Conservation (phyloP, 2,888 invertebrate species). For the Melieria crassipennis region DNA sequence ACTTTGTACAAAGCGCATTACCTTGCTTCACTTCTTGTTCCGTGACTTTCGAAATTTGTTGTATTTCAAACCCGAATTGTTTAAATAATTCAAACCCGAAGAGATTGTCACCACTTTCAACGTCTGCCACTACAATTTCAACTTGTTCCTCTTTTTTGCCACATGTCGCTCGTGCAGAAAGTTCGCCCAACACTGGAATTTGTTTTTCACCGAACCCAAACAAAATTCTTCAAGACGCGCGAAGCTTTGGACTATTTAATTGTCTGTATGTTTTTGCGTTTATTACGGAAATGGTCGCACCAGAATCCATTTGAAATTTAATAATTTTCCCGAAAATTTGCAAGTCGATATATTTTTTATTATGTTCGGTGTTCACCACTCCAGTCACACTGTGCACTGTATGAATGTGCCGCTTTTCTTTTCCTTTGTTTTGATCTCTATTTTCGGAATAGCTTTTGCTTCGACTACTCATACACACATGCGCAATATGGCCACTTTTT, state of each 20-base stretch:
- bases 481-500: slow-evolving; percentile 32
- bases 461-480: slow-evolving; percentile 32
- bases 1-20: neutral
- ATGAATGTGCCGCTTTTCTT: slow-evolving; percentile 13
- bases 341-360: slow-evolving; percentile 31
- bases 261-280: slow-evolving; percentile 29
- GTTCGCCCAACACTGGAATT: slow-evolving; percentile 31
- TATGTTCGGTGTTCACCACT: slow-evolving; percentile 11
- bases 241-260: slow-evolving; percentile 21
- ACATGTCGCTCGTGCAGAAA: slow-evolving; percentile 30
- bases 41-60: slow-evolving; percentile 17
- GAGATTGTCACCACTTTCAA: slow-evolving; percentile 34
- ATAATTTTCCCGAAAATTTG: slow-evolving; percentile 21
- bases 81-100: slow-evolving; percentile 38
- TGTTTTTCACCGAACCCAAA: slow-evolving; percentile 30
- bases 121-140: slow-evolving; percentile 14
- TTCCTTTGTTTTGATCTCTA: slow-evolving; percentile 19
- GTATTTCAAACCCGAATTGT: slow-evolving; percentile 35
- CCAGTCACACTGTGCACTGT: slow-evolving; percentile 24
- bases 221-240: slow-evolving; percentile 21
- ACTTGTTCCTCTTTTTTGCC: slow-evolving; percentile 24
- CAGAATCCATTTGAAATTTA: slow-evolving; percentile 40
- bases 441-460: slow-evolving; percentile 6
- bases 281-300: slow-evolving; percentile 36
- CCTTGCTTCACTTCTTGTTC: slow-evolving; percentile 5